Evolutionary conservation across 2,113 vertebrate species (phyloP).

Genomic region (Pterophyllum scalare): DNA sequence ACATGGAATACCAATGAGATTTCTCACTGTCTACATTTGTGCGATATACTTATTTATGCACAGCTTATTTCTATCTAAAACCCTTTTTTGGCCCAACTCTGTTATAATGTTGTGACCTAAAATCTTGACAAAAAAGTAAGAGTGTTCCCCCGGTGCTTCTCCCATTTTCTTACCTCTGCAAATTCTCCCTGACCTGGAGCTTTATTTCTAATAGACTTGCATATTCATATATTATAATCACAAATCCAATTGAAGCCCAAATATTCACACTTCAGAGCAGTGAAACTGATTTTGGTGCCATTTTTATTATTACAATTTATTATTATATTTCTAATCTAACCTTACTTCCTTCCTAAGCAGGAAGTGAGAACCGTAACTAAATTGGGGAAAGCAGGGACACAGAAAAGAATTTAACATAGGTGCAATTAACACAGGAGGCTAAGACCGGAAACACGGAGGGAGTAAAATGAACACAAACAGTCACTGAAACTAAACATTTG

Average conservation of each 20-base stretch:
- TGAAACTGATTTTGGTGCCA: background rate
- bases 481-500: background rate
- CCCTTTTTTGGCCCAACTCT: background rate
- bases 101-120: background rate
- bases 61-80: background rate
- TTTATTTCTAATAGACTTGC: background rate
- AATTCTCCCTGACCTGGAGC: background rate
- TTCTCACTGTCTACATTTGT: background rate
- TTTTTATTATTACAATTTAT: background rate
- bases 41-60: background rate
- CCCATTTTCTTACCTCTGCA: constrained; percentile 1
- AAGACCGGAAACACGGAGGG: background rate
- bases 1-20: background rate
- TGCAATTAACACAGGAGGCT: background rate
- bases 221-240: constrained; percentile 11
- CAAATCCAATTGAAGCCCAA: background rate
- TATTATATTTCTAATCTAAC: background rate
- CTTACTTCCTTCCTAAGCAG: no score
- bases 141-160: background rate
- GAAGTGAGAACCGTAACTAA: background rate
- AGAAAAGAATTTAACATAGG: background rate
- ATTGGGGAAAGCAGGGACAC: background rate
- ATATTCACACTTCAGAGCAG: background rate
- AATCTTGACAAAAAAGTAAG: background rate
- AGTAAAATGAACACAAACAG: background rate